Evolutionary conservation across 92 coral and sea anemone species (phyloP), one percentile per base, ranked within the genome.

Genomic region (Blastomussa wellsi): DNA sequence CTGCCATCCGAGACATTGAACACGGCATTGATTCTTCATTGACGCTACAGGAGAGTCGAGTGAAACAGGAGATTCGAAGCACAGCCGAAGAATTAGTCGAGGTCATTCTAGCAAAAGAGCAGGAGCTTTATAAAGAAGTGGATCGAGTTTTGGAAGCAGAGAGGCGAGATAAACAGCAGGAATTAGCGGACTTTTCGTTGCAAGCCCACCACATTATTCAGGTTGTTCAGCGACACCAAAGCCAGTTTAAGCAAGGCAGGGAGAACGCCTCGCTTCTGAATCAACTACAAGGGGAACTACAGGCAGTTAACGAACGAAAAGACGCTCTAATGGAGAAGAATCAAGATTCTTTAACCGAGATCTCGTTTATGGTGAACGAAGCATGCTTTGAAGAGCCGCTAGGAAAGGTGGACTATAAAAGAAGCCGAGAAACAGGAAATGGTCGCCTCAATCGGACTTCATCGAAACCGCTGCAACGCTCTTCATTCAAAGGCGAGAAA

Each of bases 121-220:
- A 77, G 17, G 88, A 85, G 65, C 42, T 85, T 1, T 85, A 64
- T 32, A 52, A 68, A 48, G 88, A 77, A 9, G 88, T 85, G 42
- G 83, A 76, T 59, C 33, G 78, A 69, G 32, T 85, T 26, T 66
- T 76, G 29, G 82, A 78, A 16, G 70, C 77, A 13, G 88, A 76
- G 26, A 85, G 55, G 59, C 57, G 80, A 84, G 81, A 49, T 7
- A 19, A 78, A 29, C 74, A 39, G 24, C 81, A 74, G 39, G 81
- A 84, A 51, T 13, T 82, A 39, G 86, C 86, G 0, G 86, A 82
- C 55, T 82, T 82, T 28, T 26, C 86, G 31, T 57, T 82, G 15
- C 78, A 82, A 19, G 78, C 86, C 4, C 86, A 82, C 32, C 86
- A 82, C 35, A 47, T 82, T 39, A 55, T 82, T 3, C 78, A 82